Evolutionary conservation across 2,888 invertebrate genomes (phyloP).

Genomic region (Macrosoma leucophasiata): DNA sequence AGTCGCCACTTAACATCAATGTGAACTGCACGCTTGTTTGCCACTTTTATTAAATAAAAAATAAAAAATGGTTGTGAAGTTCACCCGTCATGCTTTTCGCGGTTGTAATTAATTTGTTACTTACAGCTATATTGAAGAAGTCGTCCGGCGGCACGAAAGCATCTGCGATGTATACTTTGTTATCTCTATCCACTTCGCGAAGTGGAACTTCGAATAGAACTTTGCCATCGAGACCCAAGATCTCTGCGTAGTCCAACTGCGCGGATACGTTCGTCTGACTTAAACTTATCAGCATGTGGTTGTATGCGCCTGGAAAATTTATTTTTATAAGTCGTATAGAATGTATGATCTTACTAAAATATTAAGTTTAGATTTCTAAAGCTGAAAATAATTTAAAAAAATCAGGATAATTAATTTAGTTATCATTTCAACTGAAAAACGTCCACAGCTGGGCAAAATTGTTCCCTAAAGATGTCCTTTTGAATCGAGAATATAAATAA

Average conservation of each 20-base stretch:
- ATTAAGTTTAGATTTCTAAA: too few species aligned
- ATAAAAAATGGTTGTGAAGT: too few species aligned
- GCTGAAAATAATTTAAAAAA: too few species aligned
- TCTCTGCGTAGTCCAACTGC: conserved; percentile 44
- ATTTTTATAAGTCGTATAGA: neutral
- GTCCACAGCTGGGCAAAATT: too few species aligned
- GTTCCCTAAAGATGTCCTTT: too few species aligned
- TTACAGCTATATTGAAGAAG: conserved; percentile 80
- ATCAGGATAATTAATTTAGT: too few species aligned
- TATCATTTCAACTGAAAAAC: too few species aligned
- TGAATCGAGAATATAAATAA: too few species aligned
- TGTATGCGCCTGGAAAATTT: conserved; percentile 52
- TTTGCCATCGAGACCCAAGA: conserved; percentile 45
- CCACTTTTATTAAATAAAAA: too few species aligned
- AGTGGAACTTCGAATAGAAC: conserved; percentile 56
- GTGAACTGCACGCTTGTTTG: too few species aligned
- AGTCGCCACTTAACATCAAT: conserved; percentile 1
- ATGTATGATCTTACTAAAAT: neutral
- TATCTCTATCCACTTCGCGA: conserved; percentile 28
- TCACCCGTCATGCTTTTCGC: too few species aligned
- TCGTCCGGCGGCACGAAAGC: conserved; percentile 79
- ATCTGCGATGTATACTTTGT: conserved; percentile 65
- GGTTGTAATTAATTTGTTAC: too few species aligned
- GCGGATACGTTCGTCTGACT: conserved; percentile 37
- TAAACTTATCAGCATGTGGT: conserved; percentile 51